phyloP scores from a whole-genome alignment of 2,888 invertebrate species.

The Spodoptera littoralis region DNA sequence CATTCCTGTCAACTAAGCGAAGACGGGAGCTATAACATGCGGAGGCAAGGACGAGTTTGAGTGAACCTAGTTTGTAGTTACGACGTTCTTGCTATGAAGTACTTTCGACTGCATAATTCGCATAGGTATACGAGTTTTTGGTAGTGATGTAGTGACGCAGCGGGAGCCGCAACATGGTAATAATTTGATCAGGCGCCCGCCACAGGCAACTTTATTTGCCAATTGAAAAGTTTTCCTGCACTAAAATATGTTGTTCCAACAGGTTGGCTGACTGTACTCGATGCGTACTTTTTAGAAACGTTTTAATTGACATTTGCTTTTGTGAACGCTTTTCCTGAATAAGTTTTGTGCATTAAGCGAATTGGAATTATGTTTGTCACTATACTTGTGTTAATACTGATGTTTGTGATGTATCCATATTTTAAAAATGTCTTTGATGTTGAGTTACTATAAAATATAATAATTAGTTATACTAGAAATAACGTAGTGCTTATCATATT shows the following conservation, averaged over 20 bases:
- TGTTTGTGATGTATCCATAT: no score
- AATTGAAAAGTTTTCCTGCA: conserved; percentile 81
- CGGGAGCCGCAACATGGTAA: conserved; percentile 82
- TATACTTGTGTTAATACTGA: no score
- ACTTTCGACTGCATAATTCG: conserved; percentile 47
- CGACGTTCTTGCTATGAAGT: conserved; percentile 58
- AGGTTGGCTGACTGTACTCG: conserved; percentile 62
- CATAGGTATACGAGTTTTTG: conserved; percentile 64
- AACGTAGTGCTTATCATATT: no score
- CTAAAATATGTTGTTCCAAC: conserved; percentile 69
- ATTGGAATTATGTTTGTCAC: no score
- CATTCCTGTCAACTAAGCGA: conserved; percentile 80
- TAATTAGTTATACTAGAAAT: no score
- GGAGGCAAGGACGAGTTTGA: conserved; percentile 58
- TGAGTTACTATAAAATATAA: no score
- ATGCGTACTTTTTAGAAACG: conserved; percentile 55
- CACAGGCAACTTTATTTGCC: conserved; percentile 78
- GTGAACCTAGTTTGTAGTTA: conserved; percentile 52
- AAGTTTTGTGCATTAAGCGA: conserved; percentile 38
- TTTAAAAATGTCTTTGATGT: no score
- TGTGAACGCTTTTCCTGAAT: conserved; percentile 30
- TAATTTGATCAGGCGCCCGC: conserved; percentile 86
- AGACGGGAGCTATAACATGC: conserved; percentile 55
- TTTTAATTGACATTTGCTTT: conserved; percentile 60
- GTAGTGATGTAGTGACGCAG: conserved; percentile 65